Percentiles rank a stretch among this genome's conserved stretches.
Evolutionary conservation across 2,113 vertebrate genomes (phyloP).

Genomic region (Rhodinocichla rosea): DNA sequence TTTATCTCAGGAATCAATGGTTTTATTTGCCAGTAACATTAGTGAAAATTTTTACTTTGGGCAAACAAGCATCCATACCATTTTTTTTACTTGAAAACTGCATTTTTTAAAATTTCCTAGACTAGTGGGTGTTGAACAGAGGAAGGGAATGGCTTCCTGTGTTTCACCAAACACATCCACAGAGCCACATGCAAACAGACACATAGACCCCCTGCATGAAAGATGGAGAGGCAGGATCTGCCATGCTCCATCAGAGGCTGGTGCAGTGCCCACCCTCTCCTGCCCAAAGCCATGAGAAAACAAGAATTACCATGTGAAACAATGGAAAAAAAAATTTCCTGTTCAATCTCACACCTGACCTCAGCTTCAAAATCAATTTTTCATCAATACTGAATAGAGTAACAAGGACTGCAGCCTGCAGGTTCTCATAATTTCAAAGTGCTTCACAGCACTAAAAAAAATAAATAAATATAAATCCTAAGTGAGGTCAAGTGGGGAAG

Average conservation of each 20-base stretch:
- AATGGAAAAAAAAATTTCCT: background rate
- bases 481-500: background rate
- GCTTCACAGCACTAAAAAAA: background rate
- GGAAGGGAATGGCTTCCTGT: background rate
- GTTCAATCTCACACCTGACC: background rate
- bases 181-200: background rate
- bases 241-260: rapidly evolving
- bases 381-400: background rate
- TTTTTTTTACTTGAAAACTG: background rate
- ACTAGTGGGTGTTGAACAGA: background rate
- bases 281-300: background rate
- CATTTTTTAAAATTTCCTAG: background rate
- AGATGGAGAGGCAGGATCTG: background rate
- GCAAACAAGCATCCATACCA: background rate
- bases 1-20: background rate
- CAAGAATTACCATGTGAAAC: background rate
- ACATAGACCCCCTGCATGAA: background rate
- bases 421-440: background rate
- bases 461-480: background rate
- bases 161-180: background rate
- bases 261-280: background rate
- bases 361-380: background rate
- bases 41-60: background rate
- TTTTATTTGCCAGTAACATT: background rate
- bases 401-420: background rate